Conservation (phyloP, 1,140 invertebrate genomes). For the Carposina sasakii region DNA sequence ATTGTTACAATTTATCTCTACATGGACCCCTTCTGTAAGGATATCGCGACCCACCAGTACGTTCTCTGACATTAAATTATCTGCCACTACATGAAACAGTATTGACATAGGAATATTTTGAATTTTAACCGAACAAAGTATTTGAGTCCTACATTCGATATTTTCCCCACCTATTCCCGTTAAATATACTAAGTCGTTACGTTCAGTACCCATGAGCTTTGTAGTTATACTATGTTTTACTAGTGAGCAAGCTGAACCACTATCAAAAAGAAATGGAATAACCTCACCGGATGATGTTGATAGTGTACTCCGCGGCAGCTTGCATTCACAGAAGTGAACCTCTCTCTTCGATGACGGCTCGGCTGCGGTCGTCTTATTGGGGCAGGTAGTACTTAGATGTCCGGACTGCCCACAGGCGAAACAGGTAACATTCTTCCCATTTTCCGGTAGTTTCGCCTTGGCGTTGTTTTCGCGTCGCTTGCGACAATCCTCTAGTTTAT, state of each 20-base stretch:
- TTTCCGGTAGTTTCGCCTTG: no score
- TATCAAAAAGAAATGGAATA: constrained; percentile 18
- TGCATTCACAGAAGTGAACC: no score
- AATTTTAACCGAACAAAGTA: not conserved
- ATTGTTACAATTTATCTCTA: constrained; percentile 21
- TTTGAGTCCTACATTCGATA: constrained; percentile 1
- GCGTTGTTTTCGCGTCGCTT: no score
- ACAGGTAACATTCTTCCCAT: no score
- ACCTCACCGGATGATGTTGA: no score
- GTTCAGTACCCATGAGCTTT: constrained; percentile 3
- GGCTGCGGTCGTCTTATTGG: no score
- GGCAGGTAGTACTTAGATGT: no score
- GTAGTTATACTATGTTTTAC: constrained; percentile 11
- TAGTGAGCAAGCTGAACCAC: constrained; percentile 17
- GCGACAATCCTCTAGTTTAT: no score
- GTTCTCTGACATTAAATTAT: constrained; percentile 13
- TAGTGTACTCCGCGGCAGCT: no score
- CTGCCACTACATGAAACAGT: constrained; percentile 5
- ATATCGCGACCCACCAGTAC: constrained; percentile 27
- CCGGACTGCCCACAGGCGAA: no score
- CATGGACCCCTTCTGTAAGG: constrained; percentile 15
- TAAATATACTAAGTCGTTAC: constrained; percentile 1
- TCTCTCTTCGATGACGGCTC: no score
- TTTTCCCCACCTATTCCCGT: not conserved
- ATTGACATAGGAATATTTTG: not conserved